These are phyloP conservation scores for Labrus mixtus DNA, from an alignment of 2,113 vertebrate species.

Conservation along the genomic window DNA sequence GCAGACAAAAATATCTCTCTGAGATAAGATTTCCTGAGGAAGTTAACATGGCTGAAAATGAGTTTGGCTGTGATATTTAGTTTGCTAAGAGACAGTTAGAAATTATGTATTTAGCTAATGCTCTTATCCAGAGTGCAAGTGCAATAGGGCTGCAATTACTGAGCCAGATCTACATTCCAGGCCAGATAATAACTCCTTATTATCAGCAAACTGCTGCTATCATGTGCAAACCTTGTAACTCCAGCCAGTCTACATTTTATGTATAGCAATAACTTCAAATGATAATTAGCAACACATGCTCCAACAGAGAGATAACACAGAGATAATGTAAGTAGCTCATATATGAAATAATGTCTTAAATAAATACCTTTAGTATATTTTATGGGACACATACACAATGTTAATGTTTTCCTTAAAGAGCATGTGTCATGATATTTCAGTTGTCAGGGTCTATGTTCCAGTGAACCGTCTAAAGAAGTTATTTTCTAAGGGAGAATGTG, in stretches of 20 bases:
- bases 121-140: conserved; percentile 41
- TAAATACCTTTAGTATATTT: too few relatives aligned
- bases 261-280: conserved; percentile 9
- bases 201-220: conserved; percentile 34
- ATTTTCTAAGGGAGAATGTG: too few relatives aligned
- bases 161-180: conserved; percentile 36
- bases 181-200: conserved; percentile 35
- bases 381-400: background rate
- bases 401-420: background rate
- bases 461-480: too few relatives aligned
- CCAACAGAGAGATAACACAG: background rate
- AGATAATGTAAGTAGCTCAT: background rate
- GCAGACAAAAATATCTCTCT: conserved; percentile 72
- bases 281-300: conserved; percentile 7
- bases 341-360: background rate
- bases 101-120: conserved; percentile 60
- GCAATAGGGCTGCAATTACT: conserved; percentile 47
- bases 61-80: conserved; percentile 72
- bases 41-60: conserved; percentile 73
- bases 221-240: conserved; percentile 6
- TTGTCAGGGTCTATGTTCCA: background rate
- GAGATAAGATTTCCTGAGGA: conserved; percentile 75
- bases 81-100: conserved; percentile 63
- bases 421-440: background rate
- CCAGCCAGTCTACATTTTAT: conserved; percentile 11